Percentiles rank a stretch among this genome's conserved stretches.
Conservation (phyloP, 2,888 invertebrate species). For the Smittia sp. region DNA sequence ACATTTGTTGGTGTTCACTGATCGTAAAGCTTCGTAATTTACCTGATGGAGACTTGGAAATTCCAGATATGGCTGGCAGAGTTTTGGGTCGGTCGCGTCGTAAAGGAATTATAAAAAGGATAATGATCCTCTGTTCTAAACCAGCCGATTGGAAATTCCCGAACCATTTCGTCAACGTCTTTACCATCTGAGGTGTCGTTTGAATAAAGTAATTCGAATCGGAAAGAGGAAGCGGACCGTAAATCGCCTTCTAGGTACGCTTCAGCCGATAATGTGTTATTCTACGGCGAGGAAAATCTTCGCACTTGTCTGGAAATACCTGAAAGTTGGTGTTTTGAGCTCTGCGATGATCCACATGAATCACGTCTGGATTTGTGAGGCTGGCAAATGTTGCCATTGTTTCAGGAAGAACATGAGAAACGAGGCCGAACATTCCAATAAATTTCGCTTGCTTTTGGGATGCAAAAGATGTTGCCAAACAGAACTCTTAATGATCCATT, state of each 20-base stretch:
- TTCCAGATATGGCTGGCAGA: background rate
- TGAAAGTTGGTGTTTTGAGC: background rate
- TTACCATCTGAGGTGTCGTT: slow-evolving; percentile 22
- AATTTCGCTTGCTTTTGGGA: no score
- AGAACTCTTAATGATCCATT: slow-evolving; percentile 5
- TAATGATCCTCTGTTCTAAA: background rate
- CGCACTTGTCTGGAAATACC: slow-evolving; percentile 33
- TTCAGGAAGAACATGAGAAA: no score
- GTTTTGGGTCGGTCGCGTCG: background rate
- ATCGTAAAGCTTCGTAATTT: background rate
- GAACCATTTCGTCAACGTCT: background rate
- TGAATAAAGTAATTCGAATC: slow-evolving; percentile 1
- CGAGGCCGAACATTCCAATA: no score
- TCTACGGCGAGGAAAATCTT: background rate
- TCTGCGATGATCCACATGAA: no score
- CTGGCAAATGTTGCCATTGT: no score
- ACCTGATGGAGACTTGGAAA: background rate
- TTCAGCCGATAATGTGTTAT: background rate
- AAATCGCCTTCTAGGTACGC: background rate
- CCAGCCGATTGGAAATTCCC: slow-evolving; percentile 9
- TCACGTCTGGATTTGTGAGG: no score
- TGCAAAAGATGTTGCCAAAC: background rate
- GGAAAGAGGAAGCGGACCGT: background rate
- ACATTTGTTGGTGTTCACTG: background rate
- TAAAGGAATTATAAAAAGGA: background rate